Base-by-base conservation (phyloP, 2,888 invertebrate species). In the Erebia epiphron region DNA sequence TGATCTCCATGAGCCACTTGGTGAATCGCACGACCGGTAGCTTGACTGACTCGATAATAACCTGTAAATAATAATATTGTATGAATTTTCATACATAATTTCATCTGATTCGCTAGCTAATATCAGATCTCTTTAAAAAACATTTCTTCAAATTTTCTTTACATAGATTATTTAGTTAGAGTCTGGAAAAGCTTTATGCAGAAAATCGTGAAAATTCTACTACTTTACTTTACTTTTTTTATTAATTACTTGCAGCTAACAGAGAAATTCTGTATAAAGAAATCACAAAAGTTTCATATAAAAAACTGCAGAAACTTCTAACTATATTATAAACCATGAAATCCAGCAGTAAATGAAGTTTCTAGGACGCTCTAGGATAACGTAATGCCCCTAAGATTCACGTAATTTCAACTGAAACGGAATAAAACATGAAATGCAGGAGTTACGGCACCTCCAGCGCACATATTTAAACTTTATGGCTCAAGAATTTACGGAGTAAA, bases 11-110 rank as follows among this genome's bases (percentile, higher is more conserved):
- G 83, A 79, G 75, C 80, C 82, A 61, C 79, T 82, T 10, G 89
- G 83, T 35, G 72, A 74, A 76, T 88, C 90, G 10, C 87, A 91
- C 43, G 90, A 90, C 71, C 91, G 88, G 69, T 78, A 77, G 75
- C 82, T 83, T 67, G 68, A 62, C 67, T 81, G 77, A 77, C 84
- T 85, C 68, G 67, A 70, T 76, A 75, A 72, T 74, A 80, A 84
- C 86, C 89, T 85, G 73, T 83, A 85, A 82, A 75, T 63, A 79
- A 18, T 54, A 10, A 18, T 18, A 10, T 10, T 54, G 9, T 10
- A 10, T 16, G 2, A 16, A 0, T 16, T 54, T 54, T 18, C 18
- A 10, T 54, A 50, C n/a, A 7, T 0, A 26, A 26, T 26, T 26
- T 26, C 26, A 26, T 46, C 43, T 8, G 11, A 46, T 11, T 46